phyloP scores from a whole-genome alignment of 1,140 invertebrate genomes.

The Philaenus spumarius region DNA sequence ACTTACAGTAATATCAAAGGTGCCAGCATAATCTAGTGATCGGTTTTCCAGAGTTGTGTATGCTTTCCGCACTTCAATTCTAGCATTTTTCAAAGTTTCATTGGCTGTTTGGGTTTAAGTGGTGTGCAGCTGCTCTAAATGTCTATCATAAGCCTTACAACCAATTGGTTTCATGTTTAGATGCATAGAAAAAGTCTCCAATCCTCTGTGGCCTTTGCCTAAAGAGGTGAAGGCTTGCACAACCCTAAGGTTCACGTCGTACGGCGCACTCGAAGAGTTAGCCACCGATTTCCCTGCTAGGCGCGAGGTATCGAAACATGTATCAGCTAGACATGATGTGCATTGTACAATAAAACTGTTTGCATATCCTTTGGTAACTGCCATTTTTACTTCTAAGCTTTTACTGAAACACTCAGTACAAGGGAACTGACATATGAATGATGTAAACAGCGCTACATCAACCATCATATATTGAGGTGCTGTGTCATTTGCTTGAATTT shows the following conservation, averaged over 20 bases:
- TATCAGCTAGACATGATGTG: not conserved
- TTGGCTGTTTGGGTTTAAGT: not conserved
- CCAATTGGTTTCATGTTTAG: too few species aligned
- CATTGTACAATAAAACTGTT: too few species aligned
- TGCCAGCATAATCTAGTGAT: not conserved
- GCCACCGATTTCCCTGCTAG: not conserved
- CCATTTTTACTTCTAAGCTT: not conserved
- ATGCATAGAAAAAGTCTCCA: not conserved
- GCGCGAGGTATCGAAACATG: not conserved
- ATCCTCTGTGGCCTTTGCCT: conserved; percentile 2
- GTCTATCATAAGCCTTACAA: not conserved
- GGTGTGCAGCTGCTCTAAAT: not conserved
- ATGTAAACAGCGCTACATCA: too few species aligned
- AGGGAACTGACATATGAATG: too few species aligned
- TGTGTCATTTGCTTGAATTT: too few species aligned
- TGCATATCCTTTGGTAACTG: too few species aligned
- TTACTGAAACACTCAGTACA: conserved; percentile 5
- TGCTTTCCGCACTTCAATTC: not conserved
- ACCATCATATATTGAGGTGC: too few species aligned
- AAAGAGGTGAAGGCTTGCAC: not conserved
- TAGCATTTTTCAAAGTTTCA: not conserved
- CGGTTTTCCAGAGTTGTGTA: not conserved
- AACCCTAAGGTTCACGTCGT: not conserved
- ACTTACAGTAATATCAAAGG: not conserved
- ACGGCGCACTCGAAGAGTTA: too few species aligned